Base-by-base conservation (phyloP, 2,797 vertebrate species). In the Rhinophrynus dorsalis region DNA sequence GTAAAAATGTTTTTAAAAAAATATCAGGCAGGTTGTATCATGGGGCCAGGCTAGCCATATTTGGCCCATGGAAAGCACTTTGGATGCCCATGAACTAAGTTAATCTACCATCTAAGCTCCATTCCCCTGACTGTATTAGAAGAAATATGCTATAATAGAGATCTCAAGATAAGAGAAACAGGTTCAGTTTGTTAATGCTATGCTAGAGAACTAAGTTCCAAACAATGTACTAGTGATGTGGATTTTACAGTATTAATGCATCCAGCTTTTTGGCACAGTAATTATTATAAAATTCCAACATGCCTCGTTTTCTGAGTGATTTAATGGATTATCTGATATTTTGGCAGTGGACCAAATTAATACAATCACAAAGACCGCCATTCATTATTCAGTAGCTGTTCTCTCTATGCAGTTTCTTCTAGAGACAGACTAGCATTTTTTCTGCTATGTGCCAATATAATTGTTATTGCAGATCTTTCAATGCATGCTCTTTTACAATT, bases 311-410 rank as follows among this genome's bases (percentile, higher is more conserved):
- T 86, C 77, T 85, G 85, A 89, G 86, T 88, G 86, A 90, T 86
- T 86, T 85, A 90, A 86, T 86, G 81, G 80, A 82, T 89, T 86
- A 84, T 86, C 87, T 89, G 89, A 88, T 87, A 83, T 86, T 86
- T 86, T 85, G 82, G 82, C 79, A 84, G 80, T 77, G 80, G 77
- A 80, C 70, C 82, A 79, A 86, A 88, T 86, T 83, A 51, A 32
- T 21, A 0, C 71, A 71, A 75, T 82, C 78, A 86, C 82, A 89
- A 86, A 86, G 84, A 67, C 75, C n/a, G 78, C 57, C 75, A 85
- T 87, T 86, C 80, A 82, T 76, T 78, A 74, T 66, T 86, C 63
- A 68, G 85, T 85, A 84, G 84, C 84, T 82, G 62, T 55, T 82
- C 47, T 84, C 70, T 80, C 81, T 75, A 71, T 12, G 1, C 52